Conservation (phyloP, 2,888 invertebrate species). For the Nomada goodeniana region DNA sequence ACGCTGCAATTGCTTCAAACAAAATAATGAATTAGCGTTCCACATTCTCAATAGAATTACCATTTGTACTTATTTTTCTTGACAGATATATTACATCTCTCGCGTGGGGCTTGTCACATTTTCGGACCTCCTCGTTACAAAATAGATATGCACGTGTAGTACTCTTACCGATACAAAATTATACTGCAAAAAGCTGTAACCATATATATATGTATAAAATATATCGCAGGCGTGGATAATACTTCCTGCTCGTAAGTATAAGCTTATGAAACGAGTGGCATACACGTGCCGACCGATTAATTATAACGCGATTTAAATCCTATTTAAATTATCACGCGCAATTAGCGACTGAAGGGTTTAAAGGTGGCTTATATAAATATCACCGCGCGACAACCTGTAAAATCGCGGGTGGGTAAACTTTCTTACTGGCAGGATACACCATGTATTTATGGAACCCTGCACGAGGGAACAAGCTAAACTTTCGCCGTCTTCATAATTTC, state of each 20-base stretch:
- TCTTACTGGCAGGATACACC: constrained; percentile 51
- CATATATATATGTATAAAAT: background rate
- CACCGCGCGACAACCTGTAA: constrained; percentile 47
- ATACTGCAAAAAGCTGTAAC: background rate
- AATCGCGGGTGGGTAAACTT: constrained; percentile 60
- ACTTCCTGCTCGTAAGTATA: constrained; percentile 17
- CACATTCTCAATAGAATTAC: background rate
- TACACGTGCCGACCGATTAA: constrained; percentile 37
- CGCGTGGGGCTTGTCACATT: too few relatives aligned
- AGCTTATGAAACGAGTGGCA: constrained; percentile 30
- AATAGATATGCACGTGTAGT: background rate
- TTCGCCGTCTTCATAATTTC: background rate
- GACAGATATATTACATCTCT: too few relatives aligned
- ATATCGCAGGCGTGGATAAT: constrained; percentile 9
- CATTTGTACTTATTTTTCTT: background rate
- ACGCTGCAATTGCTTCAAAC: background rate
- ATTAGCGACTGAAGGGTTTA: constrained; percentile 59
- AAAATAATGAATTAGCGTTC: background rate
- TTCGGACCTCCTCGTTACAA: background rate
- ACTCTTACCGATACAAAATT: background rate
- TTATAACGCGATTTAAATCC: constrained; percentile 57
- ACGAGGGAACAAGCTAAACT: constrained; percentile 35
- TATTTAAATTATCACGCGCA: constrained; percentile 55
- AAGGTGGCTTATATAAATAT: constrained; percentile 58
- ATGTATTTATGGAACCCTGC: constrained; percentile 55